Conservation (phyloP, 2,888 invertebrate species). For the Oasisia sp. region DNA sequence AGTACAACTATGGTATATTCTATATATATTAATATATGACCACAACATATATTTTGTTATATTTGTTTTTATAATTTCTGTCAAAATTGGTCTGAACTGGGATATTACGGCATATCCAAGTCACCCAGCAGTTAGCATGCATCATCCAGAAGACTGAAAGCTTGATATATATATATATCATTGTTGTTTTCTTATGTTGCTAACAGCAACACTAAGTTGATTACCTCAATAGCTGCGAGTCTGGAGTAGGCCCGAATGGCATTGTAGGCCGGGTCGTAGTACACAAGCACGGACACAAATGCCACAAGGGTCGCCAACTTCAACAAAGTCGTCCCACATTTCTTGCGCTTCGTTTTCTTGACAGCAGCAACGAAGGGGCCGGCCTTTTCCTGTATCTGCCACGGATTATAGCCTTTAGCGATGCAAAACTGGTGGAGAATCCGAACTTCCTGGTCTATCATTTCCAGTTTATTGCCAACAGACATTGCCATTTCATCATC, state of each 20-base stretch:
- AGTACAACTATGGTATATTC: too few species aligned
- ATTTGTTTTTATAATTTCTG: too few species aligned
- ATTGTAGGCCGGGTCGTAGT: constrained; percentile 42
- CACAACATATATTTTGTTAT: too few species aligned
- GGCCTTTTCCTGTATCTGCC: constrained; percentile 45
- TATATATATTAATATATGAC: too few species aligned
- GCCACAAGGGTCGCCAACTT: constrained; percentile 37
- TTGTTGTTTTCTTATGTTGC: too few species aligned
- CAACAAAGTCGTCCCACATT: constrained; percentile 36
- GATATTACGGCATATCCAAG: too few species aligned
- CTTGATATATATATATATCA: too few species aligned
- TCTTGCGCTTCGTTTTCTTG: constrained; percentile 36
- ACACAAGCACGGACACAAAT: constrained; percentile 33
- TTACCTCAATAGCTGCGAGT: constrained; percentile 41
- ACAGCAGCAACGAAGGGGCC: constrained; percentile 41
- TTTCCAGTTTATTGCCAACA: constrained; percentile 44
- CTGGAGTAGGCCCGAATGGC: constrained; percentile 35
- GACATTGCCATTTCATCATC: constrained; percentile 31
- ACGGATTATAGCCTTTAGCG: constrained; percentile 45
- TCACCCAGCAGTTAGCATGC: too few species aligned
- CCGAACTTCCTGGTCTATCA: constrained; percentile 49
- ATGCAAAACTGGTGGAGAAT: constrained; percentile 47
- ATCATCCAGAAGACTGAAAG: too few species aligned
- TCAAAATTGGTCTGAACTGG: too few species aligned
- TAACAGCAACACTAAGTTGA: background rate